Evolutionary conservation across 2,888 invertebrate genomes (phyloP), one percentile per base, ranked within the genome.

Genomic region (Sinodicranocentrus sp.): DNA sequence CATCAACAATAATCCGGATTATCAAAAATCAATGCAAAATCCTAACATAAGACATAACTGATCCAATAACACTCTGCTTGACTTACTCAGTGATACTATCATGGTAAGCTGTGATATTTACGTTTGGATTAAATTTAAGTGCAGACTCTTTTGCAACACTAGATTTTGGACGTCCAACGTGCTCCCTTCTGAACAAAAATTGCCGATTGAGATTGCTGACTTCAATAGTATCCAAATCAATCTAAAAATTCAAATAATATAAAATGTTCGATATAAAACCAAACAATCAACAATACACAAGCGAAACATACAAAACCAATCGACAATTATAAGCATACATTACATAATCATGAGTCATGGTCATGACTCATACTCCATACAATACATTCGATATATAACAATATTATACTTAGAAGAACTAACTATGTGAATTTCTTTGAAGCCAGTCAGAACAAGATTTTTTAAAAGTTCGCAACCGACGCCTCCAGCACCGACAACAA

Each of bases 191-290:
- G 90, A 99, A 99, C n/a, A 99, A 92, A 91, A 99, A 99, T 91
- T 99, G 99, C 48, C 99, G 94, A 91, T 99, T 99, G 87, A 99
- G 92, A 91, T 99, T 99, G 92, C 98, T 98, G 80, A 99, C 96
- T 92, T 99, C 99, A 90, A 99, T 99, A 0, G 99, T 99, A 91
- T 99, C 99, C 90, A 99, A 93, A 93, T 99, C 99, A 91, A 99
- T 97, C 98, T 99, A 92, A n/a, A 75, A 72, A n/a, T n/a, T n/a
- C n/a, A n/a, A n/a, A n/a, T n/a, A 13, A 19, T n/a, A 52, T 44
- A 63, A 61, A 61, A 43, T 52, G 8, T 25, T n/a, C n/a, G n/a
- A 25, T 63, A 79, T 71, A 21, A 72, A 59, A 59, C 26, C 48
- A 67, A n/a, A n/a, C 44, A 15, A 48, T 48, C 48, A n/a, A n/a